Conservation (phyloP, 2,888 invertebrate species). For the Argyresthia goedartella region DNA sequence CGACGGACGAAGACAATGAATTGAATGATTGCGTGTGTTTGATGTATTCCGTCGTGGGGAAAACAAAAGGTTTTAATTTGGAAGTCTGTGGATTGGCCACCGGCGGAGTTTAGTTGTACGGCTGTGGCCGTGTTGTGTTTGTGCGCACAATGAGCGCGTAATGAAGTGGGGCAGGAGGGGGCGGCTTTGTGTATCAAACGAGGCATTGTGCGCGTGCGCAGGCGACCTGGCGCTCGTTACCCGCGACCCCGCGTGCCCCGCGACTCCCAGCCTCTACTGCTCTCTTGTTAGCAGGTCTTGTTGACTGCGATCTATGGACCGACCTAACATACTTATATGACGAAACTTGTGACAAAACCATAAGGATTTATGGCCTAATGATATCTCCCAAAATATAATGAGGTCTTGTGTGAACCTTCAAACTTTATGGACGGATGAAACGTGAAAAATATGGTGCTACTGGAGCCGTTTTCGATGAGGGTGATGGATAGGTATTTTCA, state of each 20-base stretch:
- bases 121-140: constrained; percentile 31
- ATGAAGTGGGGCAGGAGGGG: constrained; percentile 67
- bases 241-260: constrained; percentile 26
- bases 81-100: constrained; percentile 30
- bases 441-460: neutral
- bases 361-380: neutral
- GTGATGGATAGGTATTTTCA: too few species aligned
- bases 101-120: constrained; percentile 43
- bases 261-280: constrained; percentile 15
- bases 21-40: constrained; percentile 14
- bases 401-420: too few species aligned
- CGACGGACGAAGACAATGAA: neutral
- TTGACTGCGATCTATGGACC: too few species aligned
- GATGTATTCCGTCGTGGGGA: constrained; percentile 13
- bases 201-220: constrained; percentile 48
- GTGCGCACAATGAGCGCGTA: constrained; percentile 63
- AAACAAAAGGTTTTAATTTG: constrained; percentile 26
- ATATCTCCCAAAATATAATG: too few species aligned
- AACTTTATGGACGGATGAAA: too few species aligned
- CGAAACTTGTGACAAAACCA: neutral
- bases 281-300: constrained; percentile 22
- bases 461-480: constrained; percentile 7
- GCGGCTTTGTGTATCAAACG: constrained; percentile 63
- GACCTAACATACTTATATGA: neutral
- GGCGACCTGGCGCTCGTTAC: constrained; percentile 49